Evolutionary conservation across 23 tunicate genomes (phyloP).

Genomic region (Botrylloides violaceus): DNA sequence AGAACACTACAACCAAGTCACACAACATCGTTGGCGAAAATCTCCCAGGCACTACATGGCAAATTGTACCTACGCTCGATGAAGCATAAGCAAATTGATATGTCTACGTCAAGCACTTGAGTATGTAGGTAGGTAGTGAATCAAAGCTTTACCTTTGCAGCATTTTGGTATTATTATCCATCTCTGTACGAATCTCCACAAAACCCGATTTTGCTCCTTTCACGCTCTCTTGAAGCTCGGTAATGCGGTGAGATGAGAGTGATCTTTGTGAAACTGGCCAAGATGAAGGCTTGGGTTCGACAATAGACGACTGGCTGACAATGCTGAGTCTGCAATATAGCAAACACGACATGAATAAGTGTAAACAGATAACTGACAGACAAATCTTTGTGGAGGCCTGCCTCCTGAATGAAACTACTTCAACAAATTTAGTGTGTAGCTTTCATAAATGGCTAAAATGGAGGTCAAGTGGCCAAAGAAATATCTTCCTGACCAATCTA

Average conservation of each 20-base stretch:
- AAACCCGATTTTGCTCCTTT: conserved; percentile 59
- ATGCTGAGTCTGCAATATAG: conserved; percentile 6
- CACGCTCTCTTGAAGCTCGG: conserved; percentile 35
- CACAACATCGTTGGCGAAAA: too few relatives aligned
- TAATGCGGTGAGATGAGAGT: conserved; percentile 9
- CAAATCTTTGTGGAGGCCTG: too few relatives aligned
- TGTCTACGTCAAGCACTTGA: too few relatives aligned
- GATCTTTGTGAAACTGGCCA: conserved; percentile 27
- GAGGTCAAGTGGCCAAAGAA: neutral
- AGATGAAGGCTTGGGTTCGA: conserved; percentile 6
- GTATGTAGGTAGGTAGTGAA: neutral
- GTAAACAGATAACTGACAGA: too few relatives aligned
- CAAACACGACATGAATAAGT: conserved; percentile 3
- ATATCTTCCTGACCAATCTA: neutral
- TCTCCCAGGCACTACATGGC: too few relatives aligned
- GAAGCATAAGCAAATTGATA: too few relatives aligned
- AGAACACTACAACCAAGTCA: too few relatives aligned
- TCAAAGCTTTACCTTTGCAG: conserved; percentile 36
- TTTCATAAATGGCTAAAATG: too few relatives aligned
- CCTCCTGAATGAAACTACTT: too few relatives aligned
- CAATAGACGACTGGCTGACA: conserved; percentile 5
- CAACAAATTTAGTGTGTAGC: too few relatives aligned
- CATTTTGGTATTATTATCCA: conserved; percentile 45
- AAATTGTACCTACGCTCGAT: too few relatives aligned
- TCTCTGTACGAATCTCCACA: conserved; percentile 39